Evolutionary conservation across 2,888 invertebrate genomes (phyloP), one percentile per base, ranked within the genome.

Genomic region (Dascillus cervinus): DNA sequence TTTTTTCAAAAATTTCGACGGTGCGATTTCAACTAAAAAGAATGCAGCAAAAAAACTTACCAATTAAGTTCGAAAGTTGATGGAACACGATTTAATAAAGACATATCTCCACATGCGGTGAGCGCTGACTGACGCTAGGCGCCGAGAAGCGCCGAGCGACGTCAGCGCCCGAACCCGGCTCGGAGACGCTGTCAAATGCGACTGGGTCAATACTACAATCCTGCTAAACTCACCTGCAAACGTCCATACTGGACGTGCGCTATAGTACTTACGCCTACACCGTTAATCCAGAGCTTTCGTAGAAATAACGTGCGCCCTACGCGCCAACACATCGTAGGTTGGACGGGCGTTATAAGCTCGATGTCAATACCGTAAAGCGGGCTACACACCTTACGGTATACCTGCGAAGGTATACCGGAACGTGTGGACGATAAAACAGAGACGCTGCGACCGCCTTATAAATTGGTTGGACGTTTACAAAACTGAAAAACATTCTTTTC

Each of bases 111-210:
- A 54, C 60, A 52, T 58, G 52, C 60, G 57, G 50, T 52, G 46
- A 57, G 56, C 59, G 60, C 59, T 58, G 53, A 63, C 63, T 63
- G 58, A 55, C 55, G 58, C 56, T 52, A 51, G 58, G 55, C 59
- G 60, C 50, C 52, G 46, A 46, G 39, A 44, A 51, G 50, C 60
- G 59, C 51, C 53, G 51, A 49, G 57, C 62, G 63, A 60, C 58
- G 56, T 52, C 55, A 58, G 61, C 61, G 61, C 62, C 60, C 55
- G 54, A 49, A 44, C 55, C 52, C 43, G 51, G 46, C 51, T 55
- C 60, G 63, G 60, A 52, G 59, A 60, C 58, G 60, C 58, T 50
- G 43, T 46, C 54, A 60, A 61, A 56, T 59, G 60, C 49, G 49
- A 50, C 52, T 56, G 56, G 62, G 62, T 63, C 62, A 60, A 63